phyloP scores from a whole-genome alignment of 92 coral and sea anemone species.

The Epizoanthus illoricatus region DNA sequence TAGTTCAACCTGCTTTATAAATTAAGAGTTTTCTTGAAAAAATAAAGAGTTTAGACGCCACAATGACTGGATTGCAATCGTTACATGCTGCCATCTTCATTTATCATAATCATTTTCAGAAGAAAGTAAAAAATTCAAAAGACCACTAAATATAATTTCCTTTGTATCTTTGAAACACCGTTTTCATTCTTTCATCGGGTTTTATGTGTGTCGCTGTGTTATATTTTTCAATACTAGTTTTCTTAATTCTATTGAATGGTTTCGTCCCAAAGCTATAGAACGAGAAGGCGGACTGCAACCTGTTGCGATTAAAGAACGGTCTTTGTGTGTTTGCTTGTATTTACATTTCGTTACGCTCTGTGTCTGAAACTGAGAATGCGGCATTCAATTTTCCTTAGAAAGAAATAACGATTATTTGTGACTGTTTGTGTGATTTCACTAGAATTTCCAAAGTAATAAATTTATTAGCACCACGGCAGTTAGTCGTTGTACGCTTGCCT shows the following conservation, averaged over 20 bases:
- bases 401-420: too few relatives aligned
- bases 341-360: too few relatives aligned
- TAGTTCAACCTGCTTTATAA: conserved; percentile 10
- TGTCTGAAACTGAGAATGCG: too few relatives aligned
- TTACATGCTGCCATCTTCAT: conserved; percentile 24
- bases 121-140: conserved; percentile 2
- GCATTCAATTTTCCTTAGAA: too few relatives aligned
- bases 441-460: not conserved
- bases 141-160: not conserved
- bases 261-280: conserved; percentile 4
- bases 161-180: not conserved
- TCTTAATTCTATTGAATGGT: not conserved
- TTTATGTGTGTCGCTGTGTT: not conserved
- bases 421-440: conserved; percentile 6
- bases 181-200: not conserved
- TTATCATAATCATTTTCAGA: conserved; percentile 13
- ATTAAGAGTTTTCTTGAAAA: conserved; percentile 9
- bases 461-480: not conserved
- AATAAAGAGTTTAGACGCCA: conserved; percentile 35
- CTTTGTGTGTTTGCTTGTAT: too few relatives aligned
- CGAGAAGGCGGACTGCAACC: not conserved
- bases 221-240: not conserved
- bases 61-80: conserved; percentile 3
- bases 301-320: not conserved
- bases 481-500: not conserved